Evolutionary conservation across 2,888 invertebrate genomes (phyloP).

Genomic region (Branchellion lobata): DNA sequence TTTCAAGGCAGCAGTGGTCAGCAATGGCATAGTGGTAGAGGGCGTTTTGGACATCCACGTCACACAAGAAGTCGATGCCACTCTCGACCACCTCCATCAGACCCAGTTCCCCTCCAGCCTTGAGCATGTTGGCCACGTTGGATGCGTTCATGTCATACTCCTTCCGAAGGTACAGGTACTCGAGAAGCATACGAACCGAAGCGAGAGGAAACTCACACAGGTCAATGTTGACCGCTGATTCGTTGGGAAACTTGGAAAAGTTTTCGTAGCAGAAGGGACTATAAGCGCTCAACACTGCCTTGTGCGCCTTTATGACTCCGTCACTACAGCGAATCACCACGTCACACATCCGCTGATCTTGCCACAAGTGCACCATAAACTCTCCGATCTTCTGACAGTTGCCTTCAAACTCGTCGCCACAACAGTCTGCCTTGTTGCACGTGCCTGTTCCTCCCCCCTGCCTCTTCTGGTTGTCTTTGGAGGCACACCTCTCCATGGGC

Average conservation of each 20-base stretch:
- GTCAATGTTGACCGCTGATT: slow-evolving; percentile 44
- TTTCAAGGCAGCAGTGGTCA: slow-evolving; percentile 43
- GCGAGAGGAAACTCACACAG: slow-evolving; percentile 43
- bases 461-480: background rate
- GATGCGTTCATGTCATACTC: slow-evolving; percentile 40
- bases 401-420: slow-evolving; percentile 17
- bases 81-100: slow-evolving; percentile 41
- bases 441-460: background rate
- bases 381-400: slow-evolving; percentile 43
- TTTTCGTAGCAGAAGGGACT: slow-evolving; percentile 44
- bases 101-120: slow-evolving; percentile 43
- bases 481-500: background rate
- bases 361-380: slow-evolving; percentile 42
- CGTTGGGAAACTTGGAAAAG: slow-evolving; percentile 45
- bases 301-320: slow-evolving; percentile 45
- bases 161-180: slow-evolving; percentile 46
- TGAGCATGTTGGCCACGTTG: slow-evolving; percentile 42
- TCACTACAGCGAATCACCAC: slow-evolving; percentile 42
- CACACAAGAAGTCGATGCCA: slow-evolving; percentile 46
- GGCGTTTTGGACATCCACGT: slow-evolving; percentile 43
- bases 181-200: slow-evolving; percentile 35
- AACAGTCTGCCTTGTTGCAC: background rate
- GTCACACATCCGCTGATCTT: slow-evolving; percentile 46
- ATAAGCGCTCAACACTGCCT: slow-evolving; percentile 42
- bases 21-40: slow-evolving; percentile 45